These are phyloP conservation scores for Mechanitis mazaeus DNA, from an alignment of 2,888 invertebrate genomes.

Conservation along the genomic window DNA sequence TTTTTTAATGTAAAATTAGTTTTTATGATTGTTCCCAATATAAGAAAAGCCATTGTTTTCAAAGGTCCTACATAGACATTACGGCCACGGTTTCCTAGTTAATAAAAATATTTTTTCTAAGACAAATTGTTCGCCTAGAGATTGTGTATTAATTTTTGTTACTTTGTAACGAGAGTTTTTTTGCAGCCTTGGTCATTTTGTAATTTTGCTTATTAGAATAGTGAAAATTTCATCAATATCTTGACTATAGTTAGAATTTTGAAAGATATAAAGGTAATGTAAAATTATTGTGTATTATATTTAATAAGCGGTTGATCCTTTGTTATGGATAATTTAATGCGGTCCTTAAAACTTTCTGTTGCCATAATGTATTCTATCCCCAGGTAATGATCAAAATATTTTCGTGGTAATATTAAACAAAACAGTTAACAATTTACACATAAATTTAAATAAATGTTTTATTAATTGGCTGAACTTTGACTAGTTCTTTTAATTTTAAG, in stretches of 20 bases:
- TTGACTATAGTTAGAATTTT: neutral
- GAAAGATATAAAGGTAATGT: neutral
- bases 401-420: neutral
- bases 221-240: too few species aligned
- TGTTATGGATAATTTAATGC: slow-evolving; percentile 1
- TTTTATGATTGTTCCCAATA: too few species aligned
- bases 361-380: neutral
- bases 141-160: too few species aligned
- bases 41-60: neutral
- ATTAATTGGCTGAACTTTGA: too few species aligned
- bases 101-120: slow-evolving; percentile 8
- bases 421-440: neutral
- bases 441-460: too few species aligned
- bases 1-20: neutral
- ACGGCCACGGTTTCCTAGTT: neutral
- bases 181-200: too few species aligned
- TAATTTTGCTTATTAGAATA: too few species aligned
- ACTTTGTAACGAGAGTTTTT: too few species aligned
- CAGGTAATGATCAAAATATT: neutral
- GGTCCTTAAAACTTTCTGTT: neutral
- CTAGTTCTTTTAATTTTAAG: too few species aligned
- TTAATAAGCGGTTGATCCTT: neutral
- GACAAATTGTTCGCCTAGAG: neutral
- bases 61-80: neutral
- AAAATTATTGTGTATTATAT: neutral